Conservation (phyloP, 2,888 invertebrate species). For the Sicus ferrugineus region DNA sequence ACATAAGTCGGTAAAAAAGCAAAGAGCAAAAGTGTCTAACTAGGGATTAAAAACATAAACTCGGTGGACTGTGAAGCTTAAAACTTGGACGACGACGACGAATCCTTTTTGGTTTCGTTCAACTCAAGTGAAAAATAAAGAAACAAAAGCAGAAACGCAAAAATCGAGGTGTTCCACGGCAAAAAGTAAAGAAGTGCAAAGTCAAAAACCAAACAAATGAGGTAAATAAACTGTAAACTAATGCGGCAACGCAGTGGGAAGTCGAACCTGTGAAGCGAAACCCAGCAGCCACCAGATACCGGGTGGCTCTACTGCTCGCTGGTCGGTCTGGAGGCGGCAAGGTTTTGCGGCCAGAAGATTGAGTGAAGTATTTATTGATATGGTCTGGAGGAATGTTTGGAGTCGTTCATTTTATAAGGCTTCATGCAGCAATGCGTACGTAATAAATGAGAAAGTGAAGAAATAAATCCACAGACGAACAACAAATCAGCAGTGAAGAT, state of each 20-base stretch:
- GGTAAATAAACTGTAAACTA: conserved; percentile 43
- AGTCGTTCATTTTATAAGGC: conserved; percentile 3
- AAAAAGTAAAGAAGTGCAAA: not conserved
- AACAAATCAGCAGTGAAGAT: not conserved
- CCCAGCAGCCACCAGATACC: not conserved
- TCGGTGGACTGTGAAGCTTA: not conserved
- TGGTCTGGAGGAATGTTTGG: not conserved
- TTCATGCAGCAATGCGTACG: conserved; percentile 3
- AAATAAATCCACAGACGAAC: not conserved
- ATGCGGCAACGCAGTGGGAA: conserved; percentile 22
- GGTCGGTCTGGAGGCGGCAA: no score
- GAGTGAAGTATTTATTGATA: not conserved
- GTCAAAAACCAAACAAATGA: conserved; percentile 36
- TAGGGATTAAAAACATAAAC: conserved; percentile 4
- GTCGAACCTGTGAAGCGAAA: conserved; percentile 13
- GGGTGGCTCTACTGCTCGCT: no score
- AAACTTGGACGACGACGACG: not conserved
- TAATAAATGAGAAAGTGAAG: conserved; percentile 7
- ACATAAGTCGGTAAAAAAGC: not conserved
- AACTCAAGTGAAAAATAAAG: conserved; percentile 19
- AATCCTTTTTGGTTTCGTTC: conserved; percentile 20
- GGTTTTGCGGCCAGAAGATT: no score
- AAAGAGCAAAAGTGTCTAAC: not conserved
- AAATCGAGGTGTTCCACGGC: not conserved
- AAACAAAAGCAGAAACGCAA: conserved; percentile 23